Base-by-base conservation (phyloP, 2,797 vertebrate species). In the Myotis myotis region DNA sequence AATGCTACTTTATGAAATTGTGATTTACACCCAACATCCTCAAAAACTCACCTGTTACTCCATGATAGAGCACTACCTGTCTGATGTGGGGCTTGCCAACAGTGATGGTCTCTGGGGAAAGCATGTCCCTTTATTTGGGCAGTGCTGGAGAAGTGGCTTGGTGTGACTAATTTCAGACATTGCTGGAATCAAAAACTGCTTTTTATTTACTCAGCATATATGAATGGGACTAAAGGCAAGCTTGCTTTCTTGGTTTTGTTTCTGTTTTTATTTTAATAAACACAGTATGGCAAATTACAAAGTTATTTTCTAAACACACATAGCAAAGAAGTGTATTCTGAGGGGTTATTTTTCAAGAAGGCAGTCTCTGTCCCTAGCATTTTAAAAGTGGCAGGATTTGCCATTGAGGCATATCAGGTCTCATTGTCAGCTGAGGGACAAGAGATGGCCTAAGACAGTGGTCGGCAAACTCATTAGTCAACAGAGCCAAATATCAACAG, bases 191-290 rank as follows among this genome's bases (percentile, higher is more conserved):
- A 74, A 81, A 72, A 94, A 47, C 70, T 68, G n/a, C 71, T 76
- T 66, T 94, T 86, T 25, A 80, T 89, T 85, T 81, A 74, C 19
- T 6, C 8, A 68, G 47, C 17, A 53, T 68, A n/a, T 49, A 57
- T 53, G n/a, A 19, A 9, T 92, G 57, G 33, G 17, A 49, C 57
- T 92, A 85, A 80, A 91, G 66, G 7, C n/a, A 90, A 36, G 62
- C 19, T 44, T 94, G 16, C 1, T 66, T 60, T 60, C 57, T 47
- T 3, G 11, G 6, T 53, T 51, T 72, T 74, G 8, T 68, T 91
- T 89, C 41, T 91, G 28, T 89, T 51, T 83, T 66, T 76, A 20
- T 76, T 88, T 91, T 78, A 68, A 85, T 89, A 90, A 82, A 87
- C 23, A 92, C 10, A 91, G 0, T 82, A 66, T 41, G 81, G 44